Percentiles rank a stretch among this genome's conserved stretches.
Evolutionary conservation across 2,797 vertebrate genomes (phyloP).

Genomic region (Sus cebifrons): DNA sequence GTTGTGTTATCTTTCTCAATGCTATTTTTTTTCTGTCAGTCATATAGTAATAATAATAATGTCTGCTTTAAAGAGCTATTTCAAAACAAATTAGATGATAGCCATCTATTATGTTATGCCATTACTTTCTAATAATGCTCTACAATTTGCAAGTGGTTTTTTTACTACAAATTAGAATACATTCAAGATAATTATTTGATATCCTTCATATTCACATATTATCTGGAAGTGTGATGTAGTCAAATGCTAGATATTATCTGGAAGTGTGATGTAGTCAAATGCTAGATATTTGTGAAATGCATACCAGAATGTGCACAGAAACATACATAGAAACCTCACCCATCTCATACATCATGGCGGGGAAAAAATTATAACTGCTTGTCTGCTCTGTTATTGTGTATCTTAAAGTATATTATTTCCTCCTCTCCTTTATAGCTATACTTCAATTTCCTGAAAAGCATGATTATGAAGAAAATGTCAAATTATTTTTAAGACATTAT

Average conservation of each 20-base stretch:
- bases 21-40: constrained; percentile 42
- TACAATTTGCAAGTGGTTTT: constrained; percentile 56
- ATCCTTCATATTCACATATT: constrained; percentile 23
- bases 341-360: neutral
- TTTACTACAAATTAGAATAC: constrained; percentile 17
- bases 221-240: neutral
- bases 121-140: constrained; percentile 47
- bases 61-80: constrained; percentile 33
- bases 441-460: constrained; percentile 3
- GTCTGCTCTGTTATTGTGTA: neutral
- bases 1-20: constrained; percentile 21
- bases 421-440: neutral
- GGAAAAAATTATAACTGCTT: neutral
- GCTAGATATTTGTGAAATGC: constrained; percentile 13
- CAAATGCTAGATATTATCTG: no score
- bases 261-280: neutral
- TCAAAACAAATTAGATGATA: constrained; percentile 48
- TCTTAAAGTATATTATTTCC: neutral
- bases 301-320: neutral
- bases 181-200: constrained; percentile 32
- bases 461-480: neutral
- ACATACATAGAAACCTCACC: neutral
- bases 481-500: neutral
- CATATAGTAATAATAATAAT: neutral
- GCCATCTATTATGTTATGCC: neutral